Base-by-base conservation (phyloP, 2,888 invertebrate genomes). In the Tenthredo scrophulariae region DNA sequence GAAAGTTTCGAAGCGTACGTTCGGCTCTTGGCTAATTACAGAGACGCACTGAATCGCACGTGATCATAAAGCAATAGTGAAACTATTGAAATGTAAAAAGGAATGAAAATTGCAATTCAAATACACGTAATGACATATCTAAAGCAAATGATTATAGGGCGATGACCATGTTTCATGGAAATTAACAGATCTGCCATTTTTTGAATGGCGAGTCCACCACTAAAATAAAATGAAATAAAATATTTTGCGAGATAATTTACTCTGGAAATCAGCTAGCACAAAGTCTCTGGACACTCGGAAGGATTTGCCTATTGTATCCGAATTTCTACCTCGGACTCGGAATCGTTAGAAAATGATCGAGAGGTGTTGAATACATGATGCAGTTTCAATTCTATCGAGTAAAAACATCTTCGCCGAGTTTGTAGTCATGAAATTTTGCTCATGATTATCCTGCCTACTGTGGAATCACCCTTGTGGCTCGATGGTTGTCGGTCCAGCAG, bases 381-480 rank as follows among this genome's bases (percentile, higher is more conserved):
- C 22, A 46, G 58, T 9, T n/a, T n/a, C 2, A 22, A 58, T 58
- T 58, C 5, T 3, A n/a, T 70, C 3, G 37, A 37, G 9, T 70
- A 2, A 29, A 70, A 70, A 70, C 7, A 70, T 15, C 37, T n/a
- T 18, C 1, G n/a, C 18, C 18, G 9, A 37, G 7, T 70, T 70
- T 37, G 37, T 70, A 9, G n/a, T 70, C 7, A 0, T 37, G 18
- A n/a, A 70, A 37, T 70, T 70, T 37, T 1, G 7, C 37, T n/a
- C 37, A 70, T 70, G 70, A 37, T 43, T 74, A 74, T 74, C 72
- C 72, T 7, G 18, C 37, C 22, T 43, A n/a, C 22, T 40, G 40
- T 54, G 29, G 33, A 77, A 54, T 50, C 18, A 29, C 54, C 33
- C 54, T 18, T 50, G 6, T 54, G 29, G 33, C 37, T 50, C 18